Base-by-base conservation (phyloP, 2,888 invertebrate species). In the Phalera bucephala region DNA sequence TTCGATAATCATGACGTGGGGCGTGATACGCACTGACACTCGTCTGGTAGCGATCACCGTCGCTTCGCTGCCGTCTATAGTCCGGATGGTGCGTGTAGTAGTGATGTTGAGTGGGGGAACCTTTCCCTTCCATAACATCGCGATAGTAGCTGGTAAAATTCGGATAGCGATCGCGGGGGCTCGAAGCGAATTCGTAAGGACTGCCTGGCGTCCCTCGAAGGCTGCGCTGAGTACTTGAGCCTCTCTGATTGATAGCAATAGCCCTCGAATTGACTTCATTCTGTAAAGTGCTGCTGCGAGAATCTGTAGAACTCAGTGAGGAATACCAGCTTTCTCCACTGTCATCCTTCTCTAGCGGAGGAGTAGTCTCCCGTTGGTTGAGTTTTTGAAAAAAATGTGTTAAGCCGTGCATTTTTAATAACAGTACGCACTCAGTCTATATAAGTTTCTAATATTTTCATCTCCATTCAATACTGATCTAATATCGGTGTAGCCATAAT, bases 321-420 rank as follows among this genome's bases (percentile, higher is more conserved):
- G 88, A 84, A 41, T 80, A 80, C 87, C 91, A 90, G 62, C 86
- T 86, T 8, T 91, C 89, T 1, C 80, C 51, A 41, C 88, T 90
- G 11, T 89, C 72, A 36, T 91, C 89, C 48, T 73, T 79, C 7
- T 82, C 79, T 22, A 71, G 42, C 2, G 83, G 61, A 2, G 82
- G 68, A 41, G 80, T 68, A 38, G 81, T 45, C 52, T 84, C 83
- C 25, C 82, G 64, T 11, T 77, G 73, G 30, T 71, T 64, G 31
- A 80, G 74, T 57, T 83, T 86, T 42, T 77, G 78, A 11, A 87
- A 54, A 45, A 85, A 86, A 63, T 90, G 80, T 30, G 88, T 70
- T 25, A 91, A 54, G 3, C 90, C 85, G 59, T 91, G 88, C 91
- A 91, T 91, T 62, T 73, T 82, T 31, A 40, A 11, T 37, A 25